Evolutionary conservation across 2,113 vertebrate species (phyloP).

Genomic region (Calidris pygmaea): DNA sequence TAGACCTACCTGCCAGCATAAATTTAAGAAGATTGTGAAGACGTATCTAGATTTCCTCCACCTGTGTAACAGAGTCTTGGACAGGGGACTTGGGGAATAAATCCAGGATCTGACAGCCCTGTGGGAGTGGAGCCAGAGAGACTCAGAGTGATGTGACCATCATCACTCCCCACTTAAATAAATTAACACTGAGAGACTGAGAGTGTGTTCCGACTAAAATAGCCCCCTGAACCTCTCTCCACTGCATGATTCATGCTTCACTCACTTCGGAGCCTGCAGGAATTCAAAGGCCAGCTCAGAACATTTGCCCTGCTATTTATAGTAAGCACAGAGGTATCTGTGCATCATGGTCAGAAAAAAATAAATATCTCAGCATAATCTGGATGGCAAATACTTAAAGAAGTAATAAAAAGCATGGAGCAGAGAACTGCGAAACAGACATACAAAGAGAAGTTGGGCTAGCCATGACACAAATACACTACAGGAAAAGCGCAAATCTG

Average conservation of each 20-base stretch:
- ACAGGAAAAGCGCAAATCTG: background rate
- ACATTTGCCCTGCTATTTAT: conserved; percentile 7
- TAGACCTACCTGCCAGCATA: background rate
- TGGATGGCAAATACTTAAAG: background rate
- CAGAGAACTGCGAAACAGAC: background rate
- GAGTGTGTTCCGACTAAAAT: background rate
- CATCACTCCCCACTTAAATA: background rate
- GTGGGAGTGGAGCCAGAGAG: background rate
- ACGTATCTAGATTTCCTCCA: background rate
- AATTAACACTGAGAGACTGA: background rate
- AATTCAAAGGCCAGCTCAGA: conserved; percentile 27
- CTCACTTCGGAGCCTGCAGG: background rate
- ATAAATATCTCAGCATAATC: background rate
- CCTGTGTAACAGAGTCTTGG: background rate
- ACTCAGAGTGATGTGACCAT: background rate
- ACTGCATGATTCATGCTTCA: background rate
- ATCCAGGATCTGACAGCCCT: background rate
- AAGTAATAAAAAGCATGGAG: background rate
- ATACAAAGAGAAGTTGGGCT: background rate
- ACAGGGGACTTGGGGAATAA: background rate
- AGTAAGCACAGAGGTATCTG: background rate
- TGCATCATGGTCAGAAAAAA: background rate
- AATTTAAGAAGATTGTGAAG: background rate
- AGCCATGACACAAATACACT: background rate
- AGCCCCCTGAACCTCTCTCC: background rate